These are phyloP conservation scores for Polyommatus iphigenia DNA, from an alignment of 2,888 invertebrate species.

Conservation along the genomic window DNA sequence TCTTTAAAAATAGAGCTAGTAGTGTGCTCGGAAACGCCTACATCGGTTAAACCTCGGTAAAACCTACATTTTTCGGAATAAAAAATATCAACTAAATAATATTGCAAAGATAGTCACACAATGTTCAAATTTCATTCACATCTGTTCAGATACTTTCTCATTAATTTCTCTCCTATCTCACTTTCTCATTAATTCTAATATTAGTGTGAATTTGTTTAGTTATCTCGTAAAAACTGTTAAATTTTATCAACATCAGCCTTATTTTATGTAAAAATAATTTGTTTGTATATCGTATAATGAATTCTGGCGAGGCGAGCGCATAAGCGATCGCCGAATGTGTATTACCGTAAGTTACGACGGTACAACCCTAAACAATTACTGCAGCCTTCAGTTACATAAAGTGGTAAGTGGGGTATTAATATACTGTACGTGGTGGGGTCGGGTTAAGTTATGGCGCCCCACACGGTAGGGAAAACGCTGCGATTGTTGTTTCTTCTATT, in stretches of 20 bases:
- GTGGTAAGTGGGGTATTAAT: constrained; percentile 66
- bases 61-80: too few species aligned
- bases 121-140: too few species aligned
- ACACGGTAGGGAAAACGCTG: constrained; percentile 34
- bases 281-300: not conserved
- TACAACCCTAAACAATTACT: constrained; percentile 74
- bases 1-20: not conserved
- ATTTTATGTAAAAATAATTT: constrained; percentile 20
- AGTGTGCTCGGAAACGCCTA: too few species aligned
- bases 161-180: too few species aligned
- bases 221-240: not conserved
- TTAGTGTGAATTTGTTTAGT: too few species aligned
- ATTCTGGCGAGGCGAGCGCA: not conserved
- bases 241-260: not conserved
- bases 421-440: constrained; percentile 43
- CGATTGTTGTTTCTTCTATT: constrained; percentile 23
- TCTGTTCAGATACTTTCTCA: too few species aligned
- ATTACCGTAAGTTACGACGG: constrained; percentile 56
- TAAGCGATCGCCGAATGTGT: constrained; percentile 36
- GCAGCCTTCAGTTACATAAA: constrained; percentile 60
- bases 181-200: too few species aligned
- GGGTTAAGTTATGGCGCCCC: constrained; percentile 38
- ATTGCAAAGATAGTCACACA: too few species aligned
- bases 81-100: too few species aligned
- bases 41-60: too few species aligned